Percentiles rank a stretch among this genome's conserved stretches.
phyloP scores from a whole-genome alignment of 2,797 vertebrate genomes.

The Helostoma temminkii region DNA sequence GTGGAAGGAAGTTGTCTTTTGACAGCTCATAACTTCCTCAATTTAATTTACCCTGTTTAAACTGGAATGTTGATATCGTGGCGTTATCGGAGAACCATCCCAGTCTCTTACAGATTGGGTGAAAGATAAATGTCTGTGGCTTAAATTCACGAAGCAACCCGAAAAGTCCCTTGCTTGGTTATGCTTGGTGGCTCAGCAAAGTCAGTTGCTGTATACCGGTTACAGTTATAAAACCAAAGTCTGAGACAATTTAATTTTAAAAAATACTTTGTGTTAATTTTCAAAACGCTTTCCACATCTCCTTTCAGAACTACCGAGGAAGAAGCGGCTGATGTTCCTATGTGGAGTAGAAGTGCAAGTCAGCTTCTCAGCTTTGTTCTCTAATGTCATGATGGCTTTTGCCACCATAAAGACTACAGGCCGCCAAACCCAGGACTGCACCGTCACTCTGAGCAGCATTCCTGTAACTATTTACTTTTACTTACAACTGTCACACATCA shows the following conservation, averaged over 20 bases:
- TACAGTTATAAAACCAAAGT: too few relatives aligned
- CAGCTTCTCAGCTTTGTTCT: constrained; percentile 87
- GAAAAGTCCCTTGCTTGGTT: constrained; percentile 12
- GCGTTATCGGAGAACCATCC: constrained; percentile 1
- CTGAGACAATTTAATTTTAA: too few relatives aligned
- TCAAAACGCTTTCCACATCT: constrained; percentile 6
- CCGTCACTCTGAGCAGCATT: constrained; percentile 77
- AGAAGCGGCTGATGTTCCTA: constrained; percentile 78
- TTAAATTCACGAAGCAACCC: neutral
- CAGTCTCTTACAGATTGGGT: neutral
- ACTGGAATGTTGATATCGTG: constrained; percentile 1
- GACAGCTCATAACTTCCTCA: constrained; percentile 19
- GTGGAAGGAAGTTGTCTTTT: constrained; percentile 7
- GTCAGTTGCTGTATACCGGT: neutral
- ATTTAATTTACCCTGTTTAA: constrained; percentile 1
- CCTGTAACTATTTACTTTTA: constrained; percentile 78
- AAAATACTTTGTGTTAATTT: neutral
- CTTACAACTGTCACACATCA: constrained; percentile 7
- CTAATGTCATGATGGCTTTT: constrained; percentile 87
- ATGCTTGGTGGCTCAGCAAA: neutral
- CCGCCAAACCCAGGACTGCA: constrained; percentile 69
- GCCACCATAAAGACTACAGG: constrained; percentile 79
- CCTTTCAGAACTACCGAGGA: constrained; percentile 80
- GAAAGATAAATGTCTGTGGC: neutral
- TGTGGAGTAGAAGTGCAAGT: constrained; percentile 85